phyloP scores from a whole-genome alignment of 2,888 invertebrate genomes.

The Embidobia sp. region DNA sequence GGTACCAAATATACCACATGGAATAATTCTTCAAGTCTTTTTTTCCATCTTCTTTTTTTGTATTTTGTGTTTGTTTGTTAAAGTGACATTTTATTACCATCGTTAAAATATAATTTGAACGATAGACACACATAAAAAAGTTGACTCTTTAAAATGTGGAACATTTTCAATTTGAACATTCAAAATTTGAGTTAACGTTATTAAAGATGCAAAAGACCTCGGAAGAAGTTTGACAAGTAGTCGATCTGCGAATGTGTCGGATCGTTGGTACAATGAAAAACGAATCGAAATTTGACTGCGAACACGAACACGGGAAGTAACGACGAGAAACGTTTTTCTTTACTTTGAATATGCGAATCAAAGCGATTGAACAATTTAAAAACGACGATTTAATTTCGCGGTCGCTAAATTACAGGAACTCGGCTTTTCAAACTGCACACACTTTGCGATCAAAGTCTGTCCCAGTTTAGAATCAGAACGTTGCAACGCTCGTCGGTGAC shows the following conservation, averaged over 20 bases:
- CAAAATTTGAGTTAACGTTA: not conserved
- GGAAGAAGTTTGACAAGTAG: slow-evolving; percentile 18
- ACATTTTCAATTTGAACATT: slow-evolving; percentile 16
- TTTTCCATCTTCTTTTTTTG: slow-evolving; percentile 1
- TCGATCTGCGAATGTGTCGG: not conserved
- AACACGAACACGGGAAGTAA: not conserved
- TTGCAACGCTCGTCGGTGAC: not conserved
- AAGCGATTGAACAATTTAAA: slow-evolving; percentile 35
- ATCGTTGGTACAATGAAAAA: slow-evolving; percentile 1
- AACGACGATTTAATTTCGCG: slow-evolving; percentile 31
- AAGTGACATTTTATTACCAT: not conserved
- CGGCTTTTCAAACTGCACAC: no score
- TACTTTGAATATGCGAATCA: slow-evolving; percentile 1
- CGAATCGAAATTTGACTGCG: not conserved
- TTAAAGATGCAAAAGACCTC: slow-evolving; percentile 5
- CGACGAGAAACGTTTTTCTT: not conserved
- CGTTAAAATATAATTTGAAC: slow-evolving; percentile 15
- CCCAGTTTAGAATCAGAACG: no score
- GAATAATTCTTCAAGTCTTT: no score
- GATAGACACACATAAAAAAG: slow-evolving; percentile 25
- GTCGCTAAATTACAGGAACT: slow-evolving; percentile 9
- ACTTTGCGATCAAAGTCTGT: not conserved
- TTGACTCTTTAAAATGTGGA: slow-evolving; percentile 12
- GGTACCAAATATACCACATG: no score
- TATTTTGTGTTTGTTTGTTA: not conserved